Conservation (phyloP, 2,797 vertebrate species). For the Xyrichtys novacula region DNA sequence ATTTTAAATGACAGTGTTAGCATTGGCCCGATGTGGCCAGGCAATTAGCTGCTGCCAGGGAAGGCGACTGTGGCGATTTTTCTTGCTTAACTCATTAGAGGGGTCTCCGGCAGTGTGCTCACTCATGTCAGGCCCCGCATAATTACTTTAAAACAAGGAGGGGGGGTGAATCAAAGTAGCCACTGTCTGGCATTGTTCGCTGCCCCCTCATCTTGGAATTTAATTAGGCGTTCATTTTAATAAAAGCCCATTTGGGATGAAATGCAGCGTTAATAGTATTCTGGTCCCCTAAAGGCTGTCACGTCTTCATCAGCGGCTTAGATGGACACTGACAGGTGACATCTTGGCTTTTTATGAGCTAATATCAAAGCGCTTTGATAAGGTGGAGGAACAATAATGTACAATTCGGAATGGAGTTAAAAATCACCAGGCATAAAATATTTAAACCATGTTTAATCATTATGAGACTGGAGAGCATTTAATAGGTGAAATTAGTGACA, state of each 20-base stretch:
- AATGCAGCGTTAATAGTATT: conserved; percentile 72
- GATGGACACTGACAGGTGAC: conserved; percentile 79
- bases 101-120: conserved; percentile 84
- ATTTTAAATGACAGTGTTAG: conserved; percentile 82
- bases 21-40: conserved; percentile 78
- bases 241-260: conserved; percentile 86
- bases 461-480: conserved; percentile 37
- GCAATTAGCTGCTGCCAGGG: conserved; percentile 88
- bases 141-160: conserved; percentile 88
- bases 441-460: conserved; percentile 43
- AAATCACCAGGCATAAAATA: conserved; percentile 37
- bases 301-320: conserved; percentile 77
- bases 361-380: conserved; percentile 62
- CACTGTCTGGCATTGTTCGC: conserved; percentile 84
- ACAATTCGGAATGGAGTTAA: conserved; percentile 34
- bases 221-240: conserved; percentile 88
- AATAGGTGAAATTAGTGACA: conserved; percentile 18
- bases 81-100: conserved; percentile 89
- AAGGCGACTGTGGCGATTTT: conserved; percentile 86
- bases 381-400: conserved; percentile 47
- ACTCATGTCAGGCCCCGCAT: conserved; percentile 87
- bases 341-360: conserved; percentile 55
- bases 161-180: conserved; percentile 80
- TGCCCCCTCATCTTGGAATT: conserved; percentile 85
- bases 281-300: conserved; percentile 65